These are phyloP conservation scores for Pyrocoelia pectoralis DNA, from an alignment of 2,888 invertebrate species.

Conservation along the genomic window DNA sequence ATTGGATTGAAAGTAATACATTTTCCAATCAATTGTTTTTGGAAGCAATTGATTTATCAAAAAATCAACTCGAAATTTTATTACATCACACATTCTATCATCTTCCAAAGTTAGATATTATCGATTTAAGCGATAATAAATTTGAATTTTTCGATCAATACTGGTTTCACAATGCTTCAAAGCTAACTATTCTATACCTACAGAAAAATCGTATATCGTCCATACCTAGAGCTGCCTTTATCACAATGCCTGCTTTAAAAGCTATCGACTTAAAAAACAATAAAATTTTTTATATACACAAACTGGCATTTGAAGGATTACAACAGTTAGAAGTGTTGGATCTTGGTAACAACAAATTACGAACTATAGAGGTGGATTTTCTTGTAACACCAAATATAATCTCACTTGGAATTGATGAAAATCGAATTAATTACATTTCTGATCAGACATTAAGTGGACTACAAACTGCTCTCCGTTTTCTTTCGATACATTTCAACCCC, in stretches of 20 bases:
- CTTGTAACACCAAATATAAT: not conserved
- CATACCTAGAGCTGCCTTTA: constrained; percentile 5
- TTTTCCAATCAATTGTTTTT: not conserved
- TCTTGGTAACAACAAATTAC: not conserved
- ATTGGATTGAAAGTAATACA: constrained; percentile 9
- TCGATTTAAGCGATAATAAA: not conserved
- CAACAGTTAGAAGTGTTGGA: not conserved
- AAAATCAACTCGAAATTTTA: not conserved
- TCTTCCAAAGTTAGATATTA: not conserved
- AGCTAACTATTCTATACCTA: not conserved
- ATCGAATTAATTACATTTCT: constrained; percentile 5
- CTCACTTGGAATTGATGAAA: not conserved
- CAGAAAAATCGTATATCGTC: constrained; percentile 3
- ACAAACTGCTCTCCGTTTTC: not conserved
- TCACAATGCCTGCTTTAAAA: not conserved
- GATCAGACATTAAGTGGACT: not conserved
- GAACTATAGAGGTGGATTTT: not conserved
- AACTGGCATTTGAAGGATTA: not conserved
- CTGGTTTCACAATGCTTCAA: constrained; percentile 3
- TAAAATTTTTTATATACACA: not conserved
- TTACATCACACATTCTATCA: constrained; percentile 10
- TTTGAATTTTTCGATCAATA: constrained; percentile 1
- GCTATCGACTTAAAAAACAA: not conserved
- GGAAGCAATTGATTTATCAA: not conserved
- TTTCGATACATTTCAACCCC: constrained; percentile 4